Evolutionary conservation across 2,113 vertebrate species (phyloP).

Genomic region (Dinomys branickii): DNA sequence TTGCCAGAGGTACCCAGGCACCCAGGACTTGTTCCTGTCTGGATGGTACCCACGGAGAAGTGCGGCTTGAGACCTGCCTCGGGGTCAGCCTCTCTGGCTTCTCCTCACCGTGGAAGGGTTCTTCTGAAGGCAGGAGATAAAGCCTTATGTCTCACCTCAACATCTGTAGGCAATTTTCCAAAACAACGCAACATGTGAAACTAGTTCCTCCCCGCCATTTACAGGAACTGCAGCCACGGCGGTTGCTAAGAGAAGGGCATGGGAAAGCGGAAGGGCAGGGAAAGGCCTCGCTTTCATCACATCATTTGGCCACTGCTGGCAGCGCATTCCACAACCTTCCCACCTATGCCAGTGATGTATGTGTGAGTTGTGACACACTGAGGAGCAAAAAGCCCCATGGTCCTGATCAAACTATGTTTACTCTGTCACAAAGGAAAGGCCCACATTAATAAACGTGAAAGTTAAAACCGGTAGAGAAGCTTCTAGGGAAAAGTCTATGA

Average conservation of each 20-base stretch:
- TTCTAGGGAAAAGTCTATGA: slow-evolving; percentile 22
- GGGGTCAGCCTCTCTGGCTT: neutral
- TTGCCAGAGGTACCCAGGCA: neutral
- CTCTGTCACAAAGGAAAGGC: neutral
- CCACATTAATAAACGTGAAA: neutral
- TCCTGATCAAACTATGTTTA: neutral
- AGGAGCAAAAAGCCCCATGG: neutral
- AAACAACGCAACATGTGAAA: neutral
- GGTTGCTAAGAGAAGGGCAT: slow-evolving; percentile 28
- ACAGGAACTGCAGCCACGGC: slow-evolving; percentile 5
- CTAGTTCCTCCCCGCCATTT: neutral
- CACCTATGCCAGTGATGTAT: neutral
- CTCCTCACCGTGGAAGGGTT: neutral
- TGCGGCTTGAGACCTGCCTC: neutral
- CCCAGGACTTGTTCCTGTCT: neutral
- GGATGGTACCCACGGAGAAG: neutral
- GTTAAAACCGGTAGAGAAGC: slow-evolving; percentile 2
- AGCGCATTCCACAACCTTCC: slow-evolving; percentile 35
- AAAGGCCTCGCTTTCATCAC: slow-evolving; percentile 58
- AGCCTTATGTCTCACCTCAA: slow-evolving; percentile 27
- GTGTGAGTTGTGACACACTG: slow-evolving; percentile 6
- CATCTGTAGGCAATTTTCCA: slow-evolving; percentile 26
- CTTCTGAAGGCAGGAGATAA: slow-evolving; percentile 23
- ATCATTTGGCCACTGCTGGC: neutral
- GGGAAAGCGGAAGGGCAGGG: neutral